Conservation (phyloP, 2,888 invertebrate species). For the Barypeithes pellucidus region DNA sequence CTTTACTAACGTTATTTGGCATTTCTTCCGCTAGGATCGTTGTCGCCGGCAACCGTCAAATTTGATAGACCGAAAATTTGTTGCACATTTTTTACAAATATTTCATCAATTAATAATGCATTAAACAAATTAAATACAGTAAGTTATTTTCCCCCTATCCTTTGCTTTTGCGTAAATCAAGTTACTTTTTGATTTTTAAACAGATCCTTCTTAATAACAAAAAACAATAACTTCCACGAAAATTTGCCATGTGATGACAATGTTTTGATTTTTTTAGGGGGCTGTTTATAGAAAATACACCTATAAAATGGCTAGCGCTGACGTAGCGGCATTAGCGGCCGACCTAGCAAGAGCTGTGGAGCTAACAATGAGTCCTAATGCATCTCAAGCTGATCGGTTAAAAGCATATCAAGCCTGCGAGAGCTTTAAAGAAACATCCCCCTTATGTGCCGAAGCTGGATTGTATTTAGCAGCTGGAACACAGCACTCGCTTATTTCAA, state of each 20-base stretch:
- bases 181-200: neutral
- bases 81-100: conserved; percentile 58
- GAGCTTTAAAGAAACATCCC: conserved; percentile 89
- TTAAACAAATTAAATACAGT: conserved; percentile 45
- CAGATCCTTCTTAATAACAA: neutral
- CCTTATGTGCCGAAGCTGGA: conserved; percentile 91
- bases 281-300: conserved; percentile 34
- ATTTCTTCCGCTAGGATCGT: conserved; percentile 49
- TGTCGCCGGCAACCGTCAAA: conserved; percentile 63
- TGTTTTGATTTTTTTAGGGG: conserved; percentile 43
- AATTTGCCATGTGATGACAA: conserved; percentile 43
- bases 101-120: conserved; percentile 58
- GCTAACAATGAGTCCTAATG: conserved; percentile 85
- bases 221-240: conserved; percentile 3
- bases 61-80: conserved; percentile 52
- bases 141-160: conserved; percentile 23
- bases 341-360: conserved; percentile 88
- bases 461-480: conserved; percentile 83
- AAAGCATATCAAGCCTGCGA: conserved; percentile 91
- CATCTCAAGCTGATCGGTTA: conserved; percentile 82
- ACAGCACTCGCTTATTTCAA: conserved; percentile 84
- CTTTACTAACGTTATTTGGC: conserved; percentile 1
- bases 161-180: neutral
- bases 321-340: conserved; percentile 81
- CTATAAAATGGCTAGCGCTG: conserved; percentile 72